Conservation (phyloP, 2,888 invertebrate genomes). For the Cheilosia urbana region DNA sequence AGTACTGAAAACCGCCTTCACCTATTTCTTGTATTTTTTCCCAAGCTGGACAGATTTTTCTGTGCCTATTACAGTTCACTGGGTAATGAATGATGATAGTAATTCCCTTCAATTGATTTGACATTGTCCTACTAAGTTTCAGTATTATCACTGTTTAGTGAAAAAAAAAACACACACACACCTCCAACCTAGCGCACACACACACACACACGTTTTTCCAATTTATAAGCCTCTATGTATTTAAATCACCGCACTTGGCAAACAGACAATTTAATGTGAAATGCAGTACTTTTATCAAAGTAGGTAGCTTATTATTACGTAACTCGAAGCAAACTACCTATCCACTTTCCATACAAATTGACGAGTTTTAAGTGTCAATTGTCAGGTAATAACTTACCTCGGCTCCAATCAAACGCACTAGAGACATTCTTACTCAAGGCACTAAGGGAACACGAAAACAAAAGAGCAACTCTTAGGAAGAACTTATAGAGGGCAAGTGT, state of each 20-base stretch:
- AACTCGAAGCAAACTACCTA: background rate
- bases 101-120: conserved; percentile 35
- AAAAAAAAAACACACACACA: conserved; percentile 35
- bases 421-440: conserved; percentile 78
- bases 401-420: conserved; percentile 81
- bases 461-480: conserved; percentile 39
- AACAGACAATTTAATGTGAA: background rate
- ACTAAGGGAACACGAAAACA: conserved; percentile 55
- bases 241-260: background rate
- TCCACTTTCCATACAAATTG: background rate
- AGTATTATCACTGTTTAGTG: background rate
- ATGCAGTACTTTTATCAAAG: background rate
- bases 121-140: conserved; percentile 12
- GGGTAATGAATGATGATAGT: background rate
- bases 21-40: too few relatives aligned
- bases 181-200: conserved; percentile 34
- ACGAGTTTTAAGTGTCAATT: background rate
- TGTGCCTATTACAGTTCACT: background rate
- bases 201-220: conserved; percentile 25
- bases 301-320: too few relatives aligned
- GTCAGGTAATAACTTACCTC: conserved; percentile 79
- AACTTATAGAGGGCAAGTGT: conserved; percentile 11
- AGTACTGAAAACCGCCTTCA: too few relatives aligned
- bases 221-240: background rate
- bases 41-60: background rate